Base-by-base conservation (phyloP, 2,888 invertebrate species). In the Stenolophus ochropezus region DNA sequence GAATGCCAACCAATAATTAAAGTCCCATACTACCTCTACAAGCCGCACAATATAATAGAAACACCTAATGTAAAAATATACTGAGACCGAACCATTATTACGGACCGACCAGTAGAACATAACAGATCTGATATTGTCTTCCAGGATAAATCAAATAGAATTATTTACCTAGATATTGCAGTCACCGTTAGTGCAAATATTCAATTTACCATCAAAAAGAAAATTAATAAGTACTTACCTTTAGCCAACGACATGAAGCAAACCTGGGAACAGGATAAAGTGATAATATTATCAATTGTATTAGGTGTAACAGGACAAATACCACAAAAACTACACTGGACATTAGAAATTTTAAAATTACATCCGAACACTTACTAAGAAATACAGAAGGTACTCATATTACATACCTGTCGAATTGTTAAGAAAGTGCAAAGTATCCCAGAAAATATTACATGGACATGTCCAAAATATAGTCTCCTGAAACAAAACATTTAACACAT, bases 21-120 rank as follows among this genome's bases (percentile, higher is more conserved):
- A 1, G 25, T 23, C 1, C 82, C 83, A 33, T 75, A 83, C 71
- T 80, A 83, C 56, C 78, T 65, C 16, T 83, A 83, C 51, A 23
- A 42, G 1, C 83, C 77, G 8, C 6, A 56, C 3, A 6, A 65
- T 25, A 61, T 83, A 1, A 4, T 83, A 11, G 82, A 83, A 75
- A 79, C 58, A 1, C 21, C 61, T 1, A 58, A 53, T 8, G 16
- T 2, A 18, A 75, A 75, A 53, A 20, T 75, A 47, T 75, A 75
- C 53, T 75, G 51, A 51, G 53, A 75, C 74, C 53, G 56, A 53
- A 18, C 76, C 53, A 76, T 76, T 51, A 75, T 75, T 23, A 75
- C 75, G 16, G 75, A 75, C 53, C 21, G 33, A 6, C 51, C 53
- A 25, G 75, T 75, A 2, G n/a, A 47, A 56, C 75, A 75, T 27